Conservation (phyloP, 2,797 vertebrate species). For the Falco rusticolus region DNA sequence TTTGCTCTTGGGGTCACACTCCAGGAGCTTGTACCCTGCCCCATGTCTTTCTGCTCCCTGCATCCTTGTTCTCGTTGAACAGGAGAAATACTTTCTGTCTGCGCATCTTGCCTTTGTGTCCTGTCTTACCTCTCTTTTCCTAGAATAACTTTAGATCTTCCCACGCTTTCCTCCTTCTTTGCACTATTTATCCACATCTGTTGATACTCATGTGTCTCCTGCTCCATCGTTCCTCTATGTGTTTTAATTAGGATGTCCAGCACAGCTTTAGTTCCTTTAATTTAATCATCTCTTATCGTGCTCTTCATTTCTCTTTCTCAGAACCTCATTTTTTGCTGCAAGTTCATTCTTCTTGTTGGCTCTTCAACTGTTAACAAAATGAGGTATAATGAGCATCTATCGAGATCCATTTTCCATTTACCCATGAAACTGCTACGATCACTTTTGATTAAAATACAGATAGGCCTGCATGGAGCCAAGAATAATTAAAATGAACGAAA, state of each 20-base stretch:
- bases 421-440: not conserved
- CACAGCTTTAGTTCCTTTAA: slow-evolving; percentile 19
- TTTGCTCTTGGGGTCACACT: not conserved
- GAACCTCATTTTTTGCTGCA: slow-evolving; percentile 9
- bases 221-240: not conserved
- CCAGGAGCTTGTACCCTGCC: not conserved
- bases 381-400: slow-evolving; percentile 29
- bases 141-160: not conserved
- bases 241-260: not conserved
- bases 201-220: not conserved
- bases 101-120: not conserved
- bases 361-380: slow-evolving; percentile 35
- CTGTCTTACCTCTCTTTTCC: not conserved
- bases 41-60: not conserved
- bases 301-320: not conserved
- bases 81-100: not conserved
- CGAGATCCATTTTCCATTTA: slow-evolving; percentile 15
- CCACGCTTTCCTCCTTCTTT: not conserved
- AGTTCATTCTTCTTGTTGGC: slow-evolving; percentile 21
- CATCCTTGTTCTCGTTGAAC: not conserved
- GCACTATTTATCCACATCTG: not conserved
- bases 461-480: not conserved
- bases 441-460: slow-evolving; percentile 33
- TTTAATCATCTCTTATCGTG: slow-evolving; percentile 27
- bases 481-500: slow-evolving; percentile 25